Evolutionary conservation across 2,888 invertebrate species (phyloP), one percentile per base, ranked within the genome.

Genomic region (Apodemia zela): DNA sequence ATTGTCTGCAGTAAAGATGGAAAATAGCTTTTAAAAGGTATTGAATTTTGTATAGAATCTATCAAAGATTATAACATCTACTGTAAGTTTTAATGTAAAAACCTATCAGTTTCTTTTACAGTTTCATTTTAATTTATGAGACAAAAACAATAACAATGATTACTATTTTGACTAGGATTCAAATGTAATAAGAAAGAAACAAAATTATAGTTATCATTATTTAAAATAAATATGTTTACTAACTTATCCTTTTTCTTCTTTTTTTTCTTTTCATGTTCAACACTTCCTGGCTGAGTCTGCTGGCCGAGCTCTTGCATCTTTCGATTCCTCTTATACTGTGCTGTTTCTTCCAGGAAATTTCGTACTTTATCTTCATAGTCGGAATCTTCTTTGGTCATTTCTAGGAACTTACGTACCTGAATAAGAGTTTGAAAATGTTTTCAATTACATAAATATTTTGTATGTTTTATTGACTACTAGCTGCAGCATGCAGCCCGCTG

Each of bases 291-390:
- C 68, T 91, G 90, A 57, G 82, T 79, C 77, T 94, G 94, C 73
- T 94, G 94, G 3, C 92, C 92, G 15, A 93, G 83, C 73, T 95
- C 94, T 73, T 95, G 93, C 85, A 93, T 93, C 82, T 94, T 95
- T 75, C 93, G 93, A 76, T 94, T 95, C 70, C 94, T 93, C 78
- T 95, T 95, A 92, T 96, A 97, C 76, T 96, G 95, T 38, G 95
- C 95, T 0, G 96, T 96, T 75, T 97, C 97, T 75, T 96, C 96
- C 65, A 97, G 89, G 82, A 97, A 95, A 82, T 95, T 96, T n/a
- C 96, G 94, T 65, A 97, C 97, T 91, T 95, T 96, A 67, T 95
- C 95, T 81, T 97, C 96, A 74, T 97, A 97, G 80, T 97, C 97
- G 0, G 96, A 96, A 76, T 97, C 97, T 71, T 95, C 95, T 80